Percentiles rank a stretch among this genome's conserved stretches.
phyloP scores from a whole-genome alignment of 2,888 invertebrate species.

The Syritta pipiens region DNA sequence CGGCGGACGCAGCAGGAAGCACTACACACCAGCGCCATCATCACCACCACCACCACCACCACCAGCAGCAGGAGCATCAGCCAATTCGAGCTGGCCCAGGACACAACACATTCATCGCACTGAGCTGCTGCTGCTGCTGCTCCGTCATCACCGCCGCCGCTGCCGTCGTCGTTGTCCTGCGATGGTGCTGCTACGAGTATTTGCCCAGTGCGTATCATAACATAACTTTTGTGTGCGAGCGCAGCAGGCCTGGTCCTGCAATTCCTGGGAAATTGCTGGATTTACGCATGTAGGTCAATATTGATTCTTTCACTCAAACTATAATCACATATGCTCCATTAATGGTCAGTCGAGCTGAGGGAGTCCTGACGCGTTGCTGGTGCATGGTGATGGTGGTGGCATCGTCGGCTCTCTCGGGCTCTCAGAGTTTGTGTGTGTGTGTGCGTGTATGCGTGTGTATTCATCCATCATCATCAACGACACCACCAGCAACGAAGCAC shows the following conservation, averaged over 20 bases:
- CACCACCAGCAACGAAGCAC: slow-evolving; percentile 42
- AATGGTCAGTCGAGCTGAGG: slow-evolving; percentile 57
- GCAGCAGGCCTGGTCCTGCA: slow-evolving; percentile 51
- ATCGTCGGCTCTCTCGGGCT: background rate
- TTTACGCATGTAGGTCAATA: slow-evolving; percentile 70
- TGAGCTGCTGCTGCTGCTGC: slow-evolving; percentile 21
- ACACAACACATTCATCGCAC: slow-evolving; percentile 13
- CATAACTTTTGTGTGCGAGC: slow-evolving; percentile 57
- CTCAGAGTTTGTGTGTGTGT: background rate
- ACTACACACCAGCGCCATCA: background rate
- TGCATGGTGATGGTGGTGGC: background rate
- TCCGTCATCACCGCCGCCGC: slow-evolving; percentile 16
- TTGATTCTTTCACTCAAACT: slow-evolving; percentile 70
- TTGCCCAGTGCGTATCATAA: slow-evolving; percentile 67
- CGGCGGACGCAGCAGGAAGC: slow-evolving; percentile 18
- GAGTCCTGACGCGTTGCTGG: slow-evolving; percentile 11
- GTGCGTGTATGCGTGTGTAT: slow-evolving; percentile 20
- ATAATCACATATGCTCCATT: slow-evolving; percentile 70
- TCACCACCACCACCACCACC: background rate
- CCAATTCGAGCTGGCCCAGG: slow-evolving; percentile 42
- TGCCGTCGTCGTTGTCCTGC: slow-evolving; percentile 12
- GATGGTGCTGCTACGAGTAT: slow-evolving; percentile 27
- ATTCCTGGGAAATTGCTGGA: slow-evolving; percentile 67
- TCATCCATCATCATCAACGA: slow-evolving; percentile 63
- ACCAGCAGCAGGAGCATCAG: slow-evolving; percentile 25